phyloP scores from a whole-genome alignment of 2,888 invertebrate genomes.

The Agapostemon virescens region DNA sequence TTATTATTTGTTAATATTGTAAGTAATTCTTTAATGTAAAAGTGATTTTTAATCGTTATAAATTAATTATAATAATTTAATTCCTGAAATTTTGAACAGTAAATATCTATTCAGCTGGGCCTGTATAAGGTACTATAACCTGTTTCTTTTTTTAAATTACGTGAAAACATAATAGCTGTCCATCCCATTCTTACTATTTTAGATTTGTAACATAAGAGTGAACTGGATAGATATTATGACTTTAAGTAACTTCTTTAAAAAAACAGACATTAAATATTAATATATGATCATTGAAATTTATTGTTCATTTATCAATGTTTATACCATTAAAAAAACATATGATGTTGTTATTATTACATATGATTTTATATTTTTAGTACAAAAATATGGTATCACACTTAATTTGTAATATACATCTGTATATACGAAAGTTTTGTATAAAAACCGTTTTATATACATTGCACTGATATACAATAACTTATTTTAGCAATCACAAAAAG shows the following conservation, averaged over 20 bases:
- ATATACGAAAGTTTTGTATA: constrained; percentile 41
- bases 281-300: neutral
- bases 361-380: constrained; percentile 31
- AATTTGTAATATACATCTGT: constrained; percentile 38
- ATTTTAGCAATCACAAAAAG: constrained; percentile 18
- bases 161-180: neutral
- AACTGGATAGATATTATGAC: neutral
- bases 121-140: neutral
- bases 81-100: neutral
- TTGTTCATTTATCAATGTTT: constrained; percentile 17
- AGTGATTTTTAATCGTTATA: neutral
- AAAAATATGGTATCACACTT: constrained; percentile 47
- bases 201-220: neutral
- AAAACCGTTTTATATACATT: constrained; percentile 33
- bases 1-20: neutral
- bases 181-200: neutral
- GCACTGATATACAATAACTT: constrained; percentile 3
- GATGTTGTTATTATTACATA: constrained; percentile 20
- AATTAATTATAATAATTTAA: neutral
- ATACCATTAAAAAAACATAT: constrained; percentile 31
- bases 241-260: neutral
- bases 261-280: neutral
- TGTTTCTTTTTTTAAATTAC: neutral
- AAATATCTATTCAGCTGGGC: neutral
- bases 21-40: neutral